Conservation (phyloP, 2,888 invertebrate species). For the Isotomurus palustris region DNA sequence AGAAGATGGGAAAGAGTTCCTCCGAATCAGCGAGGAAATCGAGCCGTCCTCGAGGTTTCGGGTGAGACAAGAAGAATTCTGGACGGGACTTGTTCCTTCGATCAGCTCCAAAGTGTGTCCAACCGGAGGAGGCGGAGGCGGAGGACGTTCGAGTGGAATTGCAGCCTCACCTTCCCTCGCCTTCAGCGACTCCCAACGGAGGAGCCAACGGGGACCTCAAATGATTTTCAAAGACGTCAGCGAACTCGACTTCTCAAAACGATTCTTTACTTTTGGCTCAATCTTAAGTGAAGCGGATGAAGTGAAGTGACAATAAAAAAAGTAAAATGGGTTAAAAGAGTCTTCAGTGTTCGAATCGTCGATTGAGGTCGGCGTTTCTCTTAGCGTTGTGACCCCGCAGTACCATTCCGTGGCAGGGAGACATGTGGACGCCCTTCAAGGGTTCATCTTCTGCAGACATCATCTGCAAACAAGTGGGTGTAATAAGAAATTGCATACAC, state of each 20-base stretch:
- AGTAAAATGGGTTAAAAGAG: not conserved
- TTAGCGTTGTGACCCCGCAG: slow-evolving; percentile 54
- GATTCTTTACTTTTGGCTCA: slow-evolving; percentile 8
- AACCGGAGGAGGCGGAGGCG: not conserved
- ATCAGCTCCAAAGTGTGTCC: slow-evolving; percentile 16
- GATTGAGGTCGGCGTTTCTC: slow-evolving; percentile 50
- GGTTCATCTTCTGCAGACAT: slow-evolving; percentile 58
- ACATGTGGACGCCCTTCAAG: slow-evolving; percentile 51
- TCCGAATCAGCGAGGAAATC: slow-evolving; percentile 22
- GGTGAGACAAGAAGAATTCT: slow-evolving; percentile 30
- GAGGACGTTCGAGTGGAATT: not conserved
- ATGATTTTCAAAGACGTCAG: slow-evolving; percentile 12
- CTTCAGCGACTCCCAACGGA: not conserved
- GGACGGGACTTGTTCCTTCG: slow-evolving; percentile 25
- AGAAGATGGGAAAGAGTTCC: slow-evolving; percentile 22
- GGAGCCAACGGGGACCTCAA: not conserved
- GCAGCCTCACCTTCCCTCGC: not conserved
- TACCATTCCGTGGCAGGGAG: slow-evolving; percentile 57
- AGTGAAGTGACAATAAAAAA: not conserved
- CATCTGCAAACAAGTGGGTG: slow-evolving; percentile 49
- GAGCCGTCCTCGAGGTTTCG: slow-evolving; percentile 16
- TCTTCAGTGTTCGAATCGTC: slow-evolving; percentile 21
- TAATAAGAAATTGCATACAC: not conserved
- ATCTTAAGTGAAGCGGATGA: not conserved
- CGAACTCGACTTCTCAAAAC: slow-evolving; percentile 4